Base-by-base conservation (phyloP, 1,140 invertebrate genomes). In the Druon quercuslanigerum region DNA sequence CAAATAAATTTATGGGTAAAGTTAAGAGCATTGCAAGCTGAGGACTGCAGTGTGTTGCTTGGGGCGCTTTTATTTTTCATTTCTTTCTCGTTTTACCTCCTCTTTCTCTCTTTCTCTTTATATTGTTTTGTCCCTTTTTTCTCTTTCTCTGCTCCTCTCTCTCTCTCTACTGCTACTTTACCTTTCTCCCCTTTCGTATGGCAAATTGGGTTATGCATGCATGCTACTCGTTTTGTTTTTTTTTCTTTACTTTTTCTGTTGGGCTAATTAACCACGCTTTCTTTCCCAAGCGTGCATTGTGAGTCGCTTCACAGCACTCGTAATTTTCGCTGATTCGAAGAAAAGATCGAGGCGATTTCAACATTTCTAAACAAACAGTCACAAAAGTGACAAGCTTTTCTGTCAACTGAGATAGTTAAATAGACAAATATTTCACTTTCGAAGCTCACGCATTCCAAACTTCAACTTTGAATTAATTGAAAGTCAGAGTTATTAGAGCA, bases 1-100 rank as follows among this genome's bases (percentile, higher is more conserved):
- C 79, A 89, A 89, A 90, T 88, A 90, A 89, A 90, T 90, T 90
- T 90, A 90, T 87, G 85, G 83, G 71, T 50, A 85, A 90, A 89
- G 87, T 90, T 89, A 87, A 88, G 85, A 88, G 87, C 82, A 86
- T 85, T 79, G 83, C 85, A 83, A 86, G 84, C 84, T 87, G 81
- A 79, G 81, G 81, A 79, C 76, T 83, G 81, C 81, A 79, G 75
- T 76, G 82, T 80, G 83, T 80, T 82, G 79, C 82, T 82, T 75
- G 73, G 73, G 76, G 78, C 79, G 78, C 60, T 66, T 87, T 83
- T 84, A 83, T 81, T 85, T 82, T 83, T 83, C 81, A 80, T 84
- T 84, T 84, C 81, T 85, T 76, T 46, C 80, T 57, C 77, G 76
- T 60, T 66, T 60, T 72, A 13, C 72, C 33, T 20, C 50, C 25